phyloP scores from a whole-genome alignment of 1,140 invertebrate genomes.

The Leucophenga varia region DNA sequence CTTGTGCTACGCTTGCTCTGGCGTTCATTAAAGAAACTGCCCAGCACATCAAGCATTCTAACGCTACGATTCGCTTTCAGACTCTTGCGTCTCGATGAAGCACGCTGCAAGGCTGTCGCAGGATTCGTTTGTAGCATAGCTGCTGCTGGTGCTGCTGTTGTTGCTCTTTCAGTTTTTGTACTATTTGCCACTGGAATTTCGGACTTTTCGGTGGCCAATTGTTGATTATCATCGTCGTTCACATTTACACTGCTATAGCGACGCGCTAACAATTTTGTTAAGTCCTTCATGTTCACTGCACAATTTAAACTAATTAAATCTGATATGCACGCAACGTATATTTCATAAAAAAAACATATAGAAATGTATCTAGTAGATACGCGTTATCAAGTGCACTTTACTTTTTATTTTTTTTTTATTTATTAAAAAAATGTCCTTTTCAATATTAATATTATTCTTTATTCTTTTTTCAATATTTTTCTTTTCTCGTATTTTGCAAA shows the following conservation, averaged over 20 bases:
- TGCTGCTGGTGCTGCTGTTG: background rate
- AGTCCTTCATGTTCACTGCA: slow-evolving; percentile 46
- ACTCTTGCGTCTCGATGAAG: slow-evolving; percentile 43
- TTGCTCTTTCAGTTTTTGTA: background rate
- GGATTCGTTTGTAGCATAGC: background rate
- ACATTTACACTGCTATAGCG: slow-evolving; percentile 45
- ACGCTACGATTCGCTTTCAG: slow-evolving; percentile 45
- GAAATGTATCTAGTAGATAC: no score
- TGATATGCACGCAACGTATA: no score
- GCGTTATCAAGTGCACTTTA: slow-evolving; percentile 12
- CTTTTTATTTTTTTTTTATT: slow-evolving; percentile 6
- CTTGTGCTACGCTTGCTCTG: slow-evolving; percentile 32
- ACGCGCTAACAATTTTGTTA: slow-evolving; percentile 39
- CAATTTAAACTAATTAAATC: no score
- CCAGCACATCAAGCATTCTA: slow-evolving; percentile 38
- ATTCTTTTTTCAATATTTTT: background rate
- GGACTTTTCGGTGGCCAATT: no score
- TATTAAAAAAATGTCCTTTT: background rate
- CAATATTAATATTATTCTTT: background rate
- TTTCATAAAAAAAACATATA: no score
- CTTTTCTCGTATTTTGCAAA: background rate
- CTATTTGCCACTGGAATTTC: slow-evolving; percentile 14
- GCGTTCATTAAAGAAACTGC: slow-evolving; percentile 47
- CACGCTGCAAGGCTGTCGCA: slow-evolving; percentile 1
- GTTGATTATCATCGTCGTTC: slow-evolving; percentile 30